Base-by-base conservation (phyloP, 2,113 vertebrate species). In the Ancistrus triradiatus region DNA sequence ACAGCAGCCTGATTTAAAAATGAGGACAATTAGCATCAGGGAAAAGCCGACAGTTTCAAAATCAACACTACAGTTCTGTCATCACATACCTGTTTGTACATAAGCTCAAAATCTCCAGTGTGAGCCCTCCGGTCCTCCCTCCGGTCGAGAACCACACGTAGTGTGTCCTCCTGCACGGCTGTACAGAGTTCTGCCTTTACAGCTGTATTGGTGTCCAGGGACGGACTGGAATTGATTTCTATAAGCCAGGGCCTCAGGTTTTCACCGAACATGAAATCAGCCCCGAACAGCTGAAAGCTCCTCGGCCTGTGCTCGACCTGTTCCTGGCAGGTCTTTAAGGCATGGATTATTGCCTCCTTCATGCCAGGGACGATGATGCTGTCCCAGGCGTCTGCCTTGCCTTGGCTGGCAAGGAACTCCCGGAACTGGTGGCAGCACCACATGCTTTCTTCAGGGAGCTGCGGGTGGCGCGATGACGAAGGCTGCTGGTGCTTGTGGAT, bases 281-380 rank as follows among this genome's bases (percentile, higher is more conserved):
- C 95, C 0, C 95, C 95, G 0, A 93, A 98, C 13, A 98, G 89
- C 81, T 94, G 93, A 0, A 96, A 98, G 77, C 92, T 94, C 76
- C 84, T 79, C 69, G 89, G 92, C 6, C 89, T 89, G 25, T 80
- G 78, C 68, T 86, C 82, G 11, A 96, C 88, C 0, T 84, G 63
- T 9, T 95, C 91, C 76, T 91, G 93, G 4, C 88, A 69, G 0
- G 90, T 92, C 83, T 88, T 89, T 63, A 96, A 78, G 2, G 88
- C 79, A 0, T 80, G 86, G 65, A 95, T 76, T 62, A 98, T 85
- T 0, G 92, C 93, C 0, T 84, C 80, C 80, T 92, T 92, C 95
- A 97, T 96, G 35, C 91, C 90, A 0, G 93, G 92, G 15, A 93
- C 86, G 0, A 90, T 89, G 72, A 91, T 63, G 0, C 19, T 44